Conservation (phyloP, 2,113 vertebrate genomes). For the Antechinus stuartii region DNA sequence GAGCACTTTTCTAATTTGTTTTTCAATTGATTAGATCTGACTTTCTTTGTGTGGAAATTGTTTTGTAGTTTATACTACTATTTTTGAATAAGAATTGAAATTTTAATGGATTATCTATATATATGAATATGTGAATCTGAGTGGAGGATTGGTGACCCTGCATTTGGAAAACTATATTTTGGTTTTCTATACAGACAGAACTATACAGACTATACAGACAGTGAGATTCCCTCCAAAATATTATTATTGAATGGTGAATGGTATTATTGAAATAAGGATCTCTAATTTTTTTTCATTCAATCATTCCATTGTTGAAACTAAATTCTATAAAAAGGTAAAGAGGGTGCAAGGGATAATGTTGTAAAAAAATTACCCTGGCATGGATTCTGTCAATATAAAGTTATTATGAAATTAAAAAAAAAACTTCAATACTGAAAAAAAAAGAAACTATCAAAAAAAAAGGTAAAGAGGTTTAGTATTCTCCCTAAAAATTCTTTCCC, state of each 20-base stretch:
- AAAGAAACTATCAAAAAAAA: background rate
- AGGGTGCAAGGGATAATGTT: background rate
- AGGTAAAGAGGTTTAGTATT: conserved; percentile 6
- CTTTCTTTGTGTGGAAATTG: no score
- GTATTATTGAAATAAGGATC: conserved; percentile 64
- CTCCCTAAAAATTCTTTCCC: conserved; percentile 30
- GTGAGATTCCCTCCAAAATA: conserved; percentile 53
- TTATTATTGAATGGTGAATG: conserved; percentile 60
- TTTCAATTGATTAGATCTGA: no score
- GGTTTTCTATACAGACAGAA: conserved; percentile 65
- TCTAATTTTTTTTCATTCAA: conserved; percentile 49
- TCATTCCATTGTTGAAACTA: conserved; percentile 33
- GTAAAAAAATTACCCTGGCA: no score
- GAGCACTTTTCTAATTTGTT: no score
- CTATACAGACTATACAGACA: no score
- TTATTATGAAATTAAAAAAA: no score
- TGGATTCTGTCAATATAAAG: no score
- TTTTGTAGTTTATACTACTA: no score
- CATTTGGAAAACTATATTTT: background rate
- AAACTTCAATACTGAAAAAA: no score
- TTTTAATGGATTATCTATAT: conserved; percentile 73
- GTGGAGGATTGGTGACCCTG: no score
- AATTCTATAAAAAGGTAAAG: conserved; percentile 41
- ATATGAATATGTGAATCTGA: no score
- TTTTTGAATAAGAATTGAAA: conserved; percentile 57